These are phyloP conservation scores for Epizoanthus ramosus DNA, from an alignment of 92 coral and sea anemone genomes.

Conservation along the genomic window DNA sequence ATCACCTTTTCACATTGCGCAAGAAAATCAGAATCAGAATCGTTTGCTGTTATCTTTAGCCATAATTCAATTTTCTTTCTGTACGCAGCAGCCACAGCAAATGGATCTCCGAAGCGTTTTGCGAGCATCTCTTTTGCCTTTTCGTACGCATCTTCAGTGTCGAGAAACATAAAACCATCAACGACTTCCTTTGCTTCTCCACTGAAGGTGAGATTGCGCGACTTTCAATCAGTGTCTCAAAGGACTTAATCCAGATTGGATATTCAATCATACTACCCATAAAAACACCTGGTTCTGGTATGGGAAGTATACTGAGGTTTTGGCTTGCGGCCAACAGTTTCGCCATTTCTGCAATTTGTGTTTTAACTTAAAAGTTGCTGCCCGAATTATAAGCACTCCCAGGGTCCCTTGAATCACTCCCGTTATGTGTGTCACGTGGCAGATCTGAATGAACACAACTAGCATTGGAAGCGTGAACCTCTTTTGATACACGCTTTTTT, in stretches of 20 bases:
- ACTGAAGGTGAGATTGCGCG: slow-evolving; percentile 41
- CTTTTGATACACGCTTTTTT: too few species aligned
- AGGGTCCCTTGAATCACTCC: not conserved
- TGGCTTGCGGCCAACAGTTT: slow-evolving; percentile 57
- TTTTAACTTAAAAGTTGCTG: slow-evolving; percentile 1
- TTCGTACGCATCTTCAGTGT: slow-evolving; percentile 56
- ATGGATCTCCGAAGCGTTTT: slow-evolving; percentile 64
- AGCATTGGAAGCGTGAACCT: too few species aligned
- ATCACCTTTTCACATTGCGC: slow-evolving; percentile 58
- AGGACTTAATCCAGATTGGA: slow-evolving; percentile 59
- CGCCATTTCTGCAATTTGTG: slow-evolving; percentile 47
- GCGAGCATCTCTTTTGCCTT: slow-evolving; percentile 55
- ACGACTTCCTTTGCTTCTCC: slow-evolving; percentile 67
- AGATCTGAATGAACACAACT: not conserved
- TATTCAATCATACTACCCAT: slow-evolving; percentile 61
- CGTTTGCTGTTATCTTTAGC: slow-evolving; percentile 51
- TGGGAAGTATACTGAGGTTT: slow-evolving; percentile 41
- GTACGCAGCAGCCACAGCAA: slow-evolving; percentile 45
- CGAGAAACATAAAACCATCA: slow-evolving; percentile 56
- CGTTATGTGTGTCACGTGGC: slow-evolving; percentile 8
- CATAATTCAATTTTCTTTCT: slow-evolving; percentile 52
- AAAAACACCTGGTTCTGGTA: slow-evolving; percentile 63
- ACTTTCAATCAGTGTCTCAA: slow-evolving; percentile 58
- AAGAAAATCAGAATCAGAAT: slow-evolving; percentile 53
- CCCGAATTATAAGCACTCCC: not conserved